A percentile compares a stretch with the other conserved stretches of the same genome.
phyloP scores from a whole-genome alignment of 2,888 invertebrate genomes.

The Tyria jacobaeae region DNA sequence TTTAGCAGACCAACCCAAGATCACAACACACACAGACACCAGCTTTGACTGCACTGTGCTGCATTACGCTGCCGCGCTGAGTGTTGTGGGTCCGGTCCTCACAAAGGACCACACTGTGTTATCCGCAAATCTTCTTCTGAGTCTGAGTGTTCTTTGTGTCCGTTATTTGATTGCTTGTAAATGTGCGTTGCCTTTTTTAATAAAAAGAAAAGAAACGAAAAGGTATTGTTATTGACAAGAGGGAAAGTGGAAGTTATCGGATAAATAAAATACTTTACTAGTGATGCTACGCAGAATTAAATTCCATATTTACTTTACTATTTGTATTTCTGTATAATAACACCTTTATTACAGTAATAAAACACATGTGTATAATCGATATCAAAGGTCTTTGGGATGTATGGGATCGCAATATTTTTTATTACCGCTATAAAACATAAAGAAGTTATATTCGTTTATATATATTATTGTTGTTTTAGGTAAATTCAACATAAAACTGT shows the following conservation, averaged over 20 bases:
- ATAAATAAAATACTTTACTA: not conserved
- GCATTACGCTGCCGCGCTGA: too few relatives aligned
- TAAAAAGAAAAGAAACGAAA: too few relatives aligned
- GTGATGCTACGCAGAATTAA: not conserved
- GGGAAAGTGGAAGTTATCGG: not conserved
- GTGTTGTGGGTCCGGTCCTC: too few relatives aligned
- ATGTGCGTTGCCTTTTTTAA: too few relatives aligned
- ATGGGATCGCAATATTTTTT: slow-evolving; percentile 59
- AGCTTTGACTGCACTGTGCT: too few relatives aligned
- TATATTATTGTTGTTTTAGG: slow-evolving; percentile 5
- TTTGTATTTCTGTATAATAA: slow-evolving; percentile 20
- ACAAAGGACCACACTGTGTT: too few relatives aligned
- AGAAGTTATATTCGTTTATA: slow-evolving; percentile 6
- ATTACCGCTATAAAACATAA: slow-evolving; percentile 58
- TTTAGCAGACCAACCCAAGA: too few relatives aligned
- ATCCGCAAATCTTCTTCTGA: too few relatives aligned
- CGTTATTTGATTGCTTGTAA: too few relatives aligned
- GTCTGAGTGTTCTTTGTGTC: too few relatives aligned
- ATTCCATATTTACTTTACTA: not conserved
- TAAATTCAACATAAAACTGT: slow-evolving; percentile 3
- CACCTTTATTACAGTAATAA: slow-evolving; percentile 44
- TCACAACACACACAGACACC: too few relatives aligned
- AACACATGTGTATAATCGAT: slow-evolving; percentile 56
- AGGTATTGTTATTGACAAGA: too few relatives aligned
- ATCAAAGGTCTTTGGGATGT: slow-evolving; percentile 50